phyloP scores from a whole-genome alignment of 2,797 vertebrate genomes.

The Anguilla anguilla region DNA sequence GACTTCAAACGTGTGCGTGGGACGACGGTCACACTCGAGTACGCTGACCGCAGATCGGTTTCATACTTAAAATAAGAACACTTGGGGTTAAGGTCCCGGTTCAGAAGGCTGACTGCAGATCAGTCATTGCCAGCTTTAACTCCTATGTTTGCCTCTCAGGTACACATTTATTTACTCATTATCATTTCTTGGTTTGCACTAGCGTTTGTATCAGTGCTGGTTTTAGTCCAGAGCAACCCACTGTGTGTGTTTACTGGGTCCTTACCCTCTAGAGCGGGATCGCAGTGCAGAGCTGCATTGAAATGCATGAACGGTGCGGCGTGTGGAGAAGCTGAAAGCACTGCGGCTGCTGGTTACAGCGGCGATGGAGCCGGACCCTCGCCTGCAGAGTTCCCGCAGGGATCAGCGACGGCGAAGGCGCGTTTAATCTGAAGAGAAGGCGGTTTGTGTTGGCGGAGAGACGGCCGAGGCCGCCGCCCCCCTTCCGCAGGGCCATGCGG shows the following conservation, averaged over 20 bases:
- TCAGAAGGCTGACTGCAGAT: neutral
- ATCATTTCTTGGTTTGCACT: neutral
- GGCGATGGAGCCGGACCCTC: neutral
- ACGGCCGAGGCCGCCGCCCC: neutral
- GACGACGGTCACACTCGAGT: neutral
- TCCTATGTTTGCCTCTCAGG: neutral
- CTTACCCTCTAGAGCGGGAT: neutral
- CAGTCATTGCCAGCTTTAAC: neutral
- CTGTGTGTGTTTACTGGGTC: neutral
- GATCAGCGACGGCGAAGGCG: neutral
- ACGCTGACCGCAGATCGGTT: neutral
- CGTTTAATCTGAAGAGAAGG: neutral
- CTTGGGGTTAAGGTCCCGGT: neutral
- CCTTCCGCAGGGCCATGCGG: neutral
- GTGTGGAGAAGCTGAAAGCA: neutral
- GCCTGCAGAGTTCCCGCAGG: neutral
- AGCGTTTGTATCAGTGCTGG: neutral
- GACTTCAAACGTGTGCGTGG: neutral
- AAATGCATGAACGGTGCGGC: neutral
- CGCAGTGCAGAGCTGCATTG: neutral
- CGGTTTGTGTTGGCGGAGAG: neutral
- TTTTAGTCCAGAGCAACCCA: neutral
- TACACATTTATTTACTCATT: neutral
- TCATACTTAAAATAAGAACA: neutral
- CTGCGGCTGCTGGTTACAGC: neutral